Conservation (phyloP, 2,888 invertebrate genomes). For the Tridacna crocea region DNA sequence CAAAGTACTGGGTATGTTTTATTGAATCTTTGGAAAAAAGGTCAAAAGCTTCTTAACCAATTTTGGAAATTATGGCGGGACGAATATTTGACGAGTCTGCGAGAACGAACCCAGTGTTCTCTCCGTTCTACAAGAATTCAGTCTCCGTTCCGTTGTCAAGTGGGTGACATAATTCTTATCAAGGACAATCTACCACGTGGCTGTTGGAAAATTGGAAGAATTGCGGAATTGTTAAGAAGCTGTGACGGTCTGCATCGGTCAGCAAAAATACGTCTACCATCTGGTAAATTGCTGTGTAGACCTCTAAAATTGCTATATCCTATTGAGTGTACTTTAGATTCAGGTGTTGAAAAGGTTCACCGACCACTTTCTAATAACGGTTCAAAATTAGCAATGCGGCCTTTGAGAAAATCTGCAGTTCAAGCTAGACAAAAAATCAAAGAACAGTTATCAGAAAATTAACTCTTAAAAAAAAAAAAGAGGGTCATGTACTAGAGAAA, state of each 20-base stretch:
- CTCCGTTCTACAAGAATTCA: constrained; percentile 26
- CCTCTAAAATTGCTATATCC: constrained; percentile 16
- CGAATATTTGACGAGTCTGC: constrained; percentile 33
- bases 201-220: constrained; percentile 27
- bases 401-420: background rate
- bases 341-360: background rate
- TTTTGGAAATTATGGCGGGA: constrained; percentile 42
- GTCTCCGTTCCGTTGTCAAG: constrained; percentile 8
- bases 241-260: constrained; percentile 32
- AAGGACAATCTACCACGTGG: constrained; percentile 30
- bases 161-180: constrained; percentile 37
- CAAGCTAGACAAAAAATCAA: background rate
- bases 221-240: constrained; percentile 16
- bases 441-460: background rate
- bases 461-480: too few relatives aligned
- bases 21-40: constrained; percentile 18
- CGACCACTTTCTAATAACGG: background rate
- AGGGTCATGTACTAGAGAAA: too few relatives aligned
- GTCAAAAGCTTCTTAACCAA: constrained; percentile 7
- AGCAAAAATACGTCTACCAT: constrained; percentile 21
- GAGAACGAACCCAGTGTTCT: constrained; percentile 34
- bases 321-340: background rate
- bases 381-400: background rate
- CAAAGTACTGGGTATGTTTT: background rate
- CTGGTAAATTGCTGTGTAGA: constrained; percentile 20